Evolutionary conservation across 30 jellyfish, hydroid and myxozoan species (phyloP).

Genomic region (Clytia hemisphaerica): DNA sequence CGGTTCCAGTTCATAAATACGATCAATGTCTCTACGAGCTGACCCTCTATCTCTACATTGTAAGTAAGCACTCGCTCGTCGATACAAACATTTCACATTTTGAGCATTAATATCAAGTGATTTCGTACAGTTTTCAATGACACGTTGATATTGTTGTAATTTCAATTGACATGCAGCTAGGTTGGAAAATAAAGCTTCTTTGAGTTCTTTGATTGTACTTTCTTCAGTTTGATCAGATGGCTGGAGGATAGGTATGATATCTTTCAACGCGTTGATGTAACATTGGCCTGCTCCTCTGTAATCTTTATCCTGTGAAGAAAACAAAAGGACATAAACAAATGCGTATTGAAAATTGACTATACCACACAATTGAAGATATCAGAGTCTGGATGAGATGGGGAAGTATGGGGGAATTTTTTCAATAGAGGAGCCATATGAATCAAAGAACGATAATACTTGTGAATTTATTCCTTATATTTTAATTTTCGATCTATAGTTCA

Average conservation of each 20-base stretch:
- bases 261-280: constrained; percentile 48
- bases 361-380: too few species aligned
- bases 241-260: constrained; percentile 38
- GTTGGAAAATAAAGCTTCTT: constrained; percentile 42
- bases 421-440: too few species aligned
- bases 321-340: too few species aligned
- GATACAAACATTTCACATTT: constrained; percentile 44
- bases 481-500: too few species aligned
- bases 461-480: too few species aligned
- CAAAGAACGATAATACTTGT: too few species aligned
- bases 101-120: constrained; percentile 35
- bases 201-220: constrained; percentile 7
- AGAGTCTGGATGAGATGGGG: too few species aligned
- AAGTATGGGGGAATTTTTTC: too few species aligned
- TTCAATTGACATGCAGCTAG: constrained; percentile 80
- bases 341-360: too few species aligned
- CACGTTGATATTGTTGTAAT: constrained; percentile 45
- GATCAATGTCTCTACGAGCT: constrained; percentile 39
- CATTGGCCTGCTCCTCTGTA: constrained; percentile 29
- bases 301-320: constrained; percentile 41
- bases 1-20: constrained; percentile 31
- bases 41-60: constrained; percentile 29
- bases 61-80: constrained; percentile 53
- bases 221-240: constrained; percentile 2
- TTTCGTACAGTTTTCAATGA: constrained; percentile 45